Evolutionary conservation across 1,140 invertebrate species (phyloP), one percentile per base, ranked within the genome.

Genomic region (Streblospio benedicti): DNA sequence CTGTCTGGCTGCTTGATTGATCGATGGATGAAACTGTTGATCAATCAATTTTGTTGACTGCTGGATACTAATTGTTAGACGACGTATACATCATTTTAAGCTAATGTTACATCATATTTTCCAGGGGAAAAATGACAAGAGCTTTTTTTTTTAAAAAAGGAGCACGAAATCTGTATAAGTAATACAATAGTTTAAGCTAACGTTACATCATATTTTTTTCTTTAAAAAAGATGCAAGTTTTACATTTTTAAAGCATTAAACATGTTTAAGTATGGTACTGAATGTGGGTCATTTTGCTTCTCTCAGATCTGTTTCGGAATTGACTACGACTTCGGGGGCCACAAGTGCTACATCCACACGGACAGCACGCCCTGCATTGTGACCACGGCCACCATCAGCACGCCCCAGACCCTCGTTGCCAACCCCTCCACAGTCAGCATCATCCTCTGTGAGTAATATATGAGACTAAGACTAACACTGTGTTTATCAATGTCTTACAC

Each of bases 271-370:
- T 41, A 41, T 41, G 18, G 12, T 12, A 12, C 14, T 14, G 20
- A 12, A 56, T 30, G 6, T 41, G 33, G 1, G 23, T 23, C 9
- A 16, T 1, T 14, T 33, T 47, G n/a, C 3, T n/a, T 31, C 12
- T n/a, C 31, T 31, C 23, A 51, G 18, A 3, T 49, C 9, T 49
- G 45, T 49, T 49, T 49, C 45, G 45, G 45, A 9, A 23, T 49
- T 6, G 45, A 49, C 20, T 49, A 49, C 20, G 45, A 49, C 25
- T 49, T 49, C 20, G 45, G 45, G 9, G 6, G 12, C 6, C 45
- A 49, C 20, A 49, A 49, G 20, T 49, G 45, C 25, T 49, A 49
- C 20, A 14, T 49, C 45, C 45, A 49, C 45, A 49, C 45, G 6
- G 25, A 49, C 45, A 49, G 20, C 20, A 14, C 12, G 14, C 12